Conservation (phyloP, 2,113 vertebrate species). For the Ondatra zibethicus region DNA sequence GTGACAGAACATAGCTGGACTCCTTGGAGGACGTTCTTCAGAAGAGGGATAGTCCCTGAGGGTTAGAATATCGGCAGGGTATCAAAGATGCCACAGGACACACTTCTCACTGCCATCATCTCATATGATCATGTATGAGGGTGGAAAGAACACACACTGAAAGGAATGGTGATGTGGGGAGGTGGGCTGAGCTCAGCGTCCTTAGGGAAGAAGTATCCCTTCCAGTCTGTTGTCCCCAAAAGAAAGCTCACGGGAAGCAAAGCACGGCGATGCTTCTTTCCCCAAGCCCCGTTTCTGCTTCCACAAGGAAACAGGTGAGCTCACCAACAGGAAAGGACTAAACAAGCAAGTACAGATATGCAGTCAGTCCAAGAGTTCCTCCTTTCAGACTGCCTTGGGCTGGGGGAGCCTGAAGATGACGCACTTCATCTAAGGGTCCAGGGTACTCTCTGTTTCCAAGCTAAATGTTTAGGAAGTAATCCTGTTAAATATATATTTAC, state of each 20-base stretch:
- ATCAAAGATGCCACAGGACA: neutral
- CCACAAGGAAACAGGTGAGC: neutral
- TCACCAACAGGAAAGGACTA: neutral
- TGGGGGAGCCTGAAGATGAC: slow-evolving; percentile 49
- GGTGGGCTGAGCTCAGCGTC: neutral
- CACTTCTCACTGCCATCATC: neutral
- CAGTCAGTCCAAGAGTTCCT: slow-evolving; percentile 31
- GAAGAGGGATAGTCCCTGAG: neutral
- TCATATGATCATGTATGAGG: neutral
- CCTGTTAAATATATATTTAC: slow-evolving; percentile 81
- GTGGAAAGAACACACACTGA: neutral
- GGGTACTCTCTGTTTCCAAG: slow-evolving; percentile 52
- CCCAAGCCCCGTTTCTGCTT: neutral
- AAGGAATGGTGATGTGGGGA: neutral
- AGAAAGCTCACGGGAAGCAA: neutral
- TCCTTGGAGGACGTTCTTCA: neutral
- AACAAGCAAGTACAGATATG: neutral
- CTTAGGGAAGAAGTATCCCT: neutral
- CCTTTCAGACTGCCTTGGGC: slow-evolving; percentile 63
- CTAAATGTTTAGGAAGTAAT: slow-evolving; percentile 83
- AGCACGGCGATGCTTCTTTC: neutral
- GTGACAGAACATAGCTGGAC: neutral
- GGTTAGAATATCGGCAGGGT: neutral
- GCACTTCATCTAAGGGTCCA: slow-evolving; percentile 63
- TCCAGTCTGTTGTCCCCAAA: neutral